Base-by-base conservation (phyloP, 2,888 invertebrate genomes). In the Pristionchus mayeri region DNA sequence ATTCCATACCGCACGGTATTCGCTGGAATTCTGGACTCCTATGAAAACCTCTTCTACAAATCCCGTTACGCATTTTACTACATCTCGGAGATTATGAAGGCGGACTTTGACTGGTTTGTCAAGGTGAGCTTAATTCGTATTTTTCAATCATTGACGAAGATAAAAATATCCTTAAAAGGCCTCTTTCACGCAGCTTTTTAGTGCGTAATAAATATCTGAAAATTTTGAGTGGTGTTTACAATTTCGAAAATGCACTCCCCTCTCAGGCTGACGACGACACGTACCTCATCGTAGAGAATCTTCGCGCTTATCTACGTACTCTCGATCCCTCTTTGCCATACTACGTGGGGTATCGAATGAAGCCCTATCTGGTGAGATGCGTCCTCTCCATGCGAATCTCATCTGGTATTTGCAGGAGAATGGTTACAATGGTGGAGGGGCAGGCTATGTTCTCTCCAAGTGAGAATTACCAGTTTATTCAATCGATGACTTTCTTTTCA, bases 381-480 rank as follows among this genome's bases (percentile, higher is more conserved):
- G n/a, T n/a, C n/a, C n/a, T n/a, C n/a, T n/a, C n/a, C n/a, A n/a
- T n/a, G n/a, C n/a, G n/a, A n/a, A n/a, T 37, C 2, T n/a, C 21
- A 24, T 7, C 44, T 18, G 13, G 40, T 27, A 30, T 44, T 78
- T 82, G 18, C 52, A 87, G 87, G 84, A 87, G 30, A 75, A 87
- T 24, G 91, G 91, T n/a, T 91, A 91, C 86, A 90, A 91, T 84
- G 87, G 87, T 1, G 91, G 91, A 0, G 90, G 90, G 7, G 90
- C 90, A 30, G 90, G 89, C 6, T 91, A 91, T 85, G 85, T 90
- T 6, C 50, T 91, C 7, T 90, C 90, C 13, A 84, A 86, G 34
- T 89, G 85, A 13, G 27, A 87, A 89, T n/a, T n/a, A n/a, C n/a
- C n/a, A n/a, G n/a, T n/a, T n/a, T n/a, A n/a, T n/a, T n/a, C n/a